phyloP scores from a whole-genome alignment of 2,113 vertebrate species.

The Crotalus horridus region DNA sequence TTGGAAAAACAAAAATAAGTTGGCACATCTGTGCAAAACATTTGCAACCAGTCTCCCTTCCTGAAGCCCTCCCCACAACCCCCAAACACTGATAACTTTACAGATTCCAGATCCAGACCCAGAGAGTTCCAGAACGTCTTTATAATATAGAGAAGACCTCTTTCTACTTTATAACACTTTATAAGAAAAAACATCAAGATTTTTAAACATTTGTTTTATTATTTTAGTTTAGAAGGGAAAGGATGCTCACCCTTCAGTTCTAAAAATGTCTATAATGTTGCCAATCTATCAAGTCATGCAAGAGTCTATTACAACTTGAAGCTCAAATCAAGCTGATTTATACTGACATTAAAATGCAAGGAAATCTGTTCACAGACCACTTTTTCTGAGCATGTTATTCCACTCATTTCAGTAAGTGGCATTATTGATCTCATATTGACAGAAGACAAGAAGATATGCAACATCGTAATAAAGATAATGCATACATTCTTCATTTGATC shows the following conservation, averaged over 20 bases:
- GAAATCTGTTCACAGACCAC: not conserved
- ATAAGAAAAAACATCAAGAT: not conserved
- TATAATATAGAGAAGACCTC: not conserved
- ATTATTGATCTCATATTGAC: not conserved
- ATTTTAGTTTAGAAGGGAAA: not conserved
- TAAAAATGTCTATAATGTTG: not conserved
- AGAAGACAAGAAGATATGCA: not conserved
- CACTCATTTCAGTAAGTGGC: slow-evolving; percentile 15
- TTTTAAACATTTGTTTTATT: not conserved
- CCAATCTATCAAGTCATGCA: not conserved
- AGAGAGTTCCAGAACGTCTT: not conserved
- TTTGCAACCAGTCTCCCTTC: not conserved
- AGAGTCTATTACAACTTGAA: not conserved
- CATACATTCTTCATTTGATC: not conserved
- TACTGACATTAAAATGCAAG: not conserved
- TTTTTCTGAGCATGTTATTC: not conserved
- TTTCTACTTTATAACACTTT: not conserved
- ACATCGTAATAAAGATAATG: not conserved
- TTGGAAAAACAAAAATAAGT: not conserved
- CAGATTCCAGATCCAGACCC: not conserved
- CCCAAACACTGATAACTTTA: not conserved
- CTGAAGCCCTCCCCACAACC: not conserved
- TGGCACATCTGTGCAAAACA: not conserved
- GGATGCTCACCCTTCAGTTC: not conserved
- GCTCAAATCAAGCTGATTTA: not conserved